Conservation (phyloP, 1,140 invertebrate species). For the Akabosia matsudoensis region DNA sequence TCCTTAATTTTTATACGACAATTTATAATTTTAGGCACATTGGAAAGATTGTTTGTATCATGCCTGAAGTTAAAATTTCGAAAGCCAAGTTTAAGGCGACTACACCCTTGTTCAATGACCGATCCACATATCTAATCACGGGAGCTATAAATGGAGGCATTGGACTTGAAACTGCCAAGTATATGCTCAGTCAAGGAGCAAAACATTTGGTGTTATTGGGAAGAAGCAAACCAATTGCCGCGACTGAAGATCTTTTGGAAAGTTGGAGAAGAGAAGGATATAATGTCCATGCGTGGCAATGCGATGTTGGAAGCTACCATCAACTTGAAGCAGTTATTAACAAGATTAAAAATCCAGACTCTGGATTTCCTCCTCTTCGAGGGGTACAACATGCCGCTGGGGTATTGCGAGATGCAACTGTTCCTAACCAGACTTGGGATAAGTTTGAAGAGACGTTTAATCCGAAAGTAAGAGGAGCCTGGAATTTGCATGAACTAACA, state of each 20-base stretch:
- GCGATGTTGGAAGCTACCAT: not conserved
- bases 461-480: not conserved
- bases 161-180: not conserved
- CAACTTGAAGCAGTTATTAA: not conserved
- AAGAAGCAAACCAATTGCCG: not conserved
- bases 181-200: not conserved
- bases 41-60: conserved; percentile 7
- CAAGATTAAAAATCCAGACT: not conserved
- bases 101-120: not conserved
- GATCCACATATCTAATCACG: not conserved
- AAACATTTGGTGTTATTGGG: not conserved
- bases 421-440: not conserved
- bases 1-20: too few relatives aligned
- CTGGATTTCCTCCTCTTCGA: not conserved
- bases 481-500: not conserved
- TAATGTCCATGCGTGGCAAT: not conserved
- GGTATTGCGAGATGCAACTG: not conserved
- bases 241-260: not conserved
- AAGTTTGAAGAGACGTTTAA: not conserved
- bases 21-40: too few relatives aligned
- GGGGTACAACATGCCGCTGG: not conserved
- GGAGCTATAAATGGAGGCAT: not conserved
- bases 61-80: not conserved
- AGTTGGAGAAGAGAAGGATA: not conserved
- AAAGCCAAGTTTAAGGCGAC: not conserved